A percentile compares a stretch with the other conserved stretches of the same genome.
These are phyloP conservation scores for Hydrozoanthus tunicans DNA, from an alignment of 64 coral and sea anemone species.

Conservation along the genomic window DNA sequence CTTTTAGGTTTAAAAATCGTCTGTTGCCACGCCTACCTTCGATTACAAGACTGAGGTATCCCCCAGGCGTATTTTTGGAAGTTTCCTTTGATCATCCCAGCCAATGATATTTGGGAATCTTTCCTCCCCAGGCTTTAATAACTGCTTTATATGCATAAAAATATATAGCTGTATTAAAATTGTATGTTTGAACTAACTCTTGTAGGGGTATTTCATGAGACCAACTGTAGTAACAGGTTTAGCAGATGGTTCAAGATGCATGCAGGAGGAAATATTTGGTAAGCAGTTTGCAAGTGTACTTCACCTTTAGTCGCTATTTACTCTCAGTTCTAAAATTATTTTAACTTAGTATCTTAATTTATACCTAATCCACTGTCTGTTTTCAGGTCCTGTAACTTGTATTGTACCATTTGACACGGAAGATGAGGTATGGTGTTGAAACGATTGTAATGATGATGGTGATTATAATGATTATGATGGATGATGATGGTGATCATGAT, in stretches of 20 bases:
- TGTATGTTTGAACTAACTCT: background rate
- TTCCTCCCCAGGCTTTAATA: background rate
- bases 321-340: too few species aligned
- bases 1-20: too few species aligned
- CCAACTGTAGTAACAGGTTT: conserved; percentile 83
- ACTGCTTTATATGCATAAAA: background rate
- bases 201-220: conserved; percentile 89
- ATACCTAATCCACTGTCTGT: background rate
- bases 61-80: too few species aligned
- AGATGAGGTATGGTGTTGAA: conserved; percentile 63
- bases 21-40: too few species aligned
- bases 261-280: conserved; percentile 97
- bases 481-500: background rate
- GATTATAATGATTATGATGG: background rate
- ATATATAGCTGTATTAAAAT: background rate
- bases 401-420: conserved; percentile 86
- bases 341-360: too few species aligned
- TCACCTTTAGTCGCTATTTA: background rate
- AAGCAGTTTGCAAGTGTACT: background rate
- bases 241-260: conserved; percentile 63
- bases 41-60: too few species aligned
- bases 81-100: too few species aligned
- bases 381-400: conserved; percentile 73
- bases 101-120: background rate
- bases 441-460: background rate